Base-by-base conservation (phyloP, 2,113 vertebrate genomes). In the Phoenicopterus ruber region DNA sequence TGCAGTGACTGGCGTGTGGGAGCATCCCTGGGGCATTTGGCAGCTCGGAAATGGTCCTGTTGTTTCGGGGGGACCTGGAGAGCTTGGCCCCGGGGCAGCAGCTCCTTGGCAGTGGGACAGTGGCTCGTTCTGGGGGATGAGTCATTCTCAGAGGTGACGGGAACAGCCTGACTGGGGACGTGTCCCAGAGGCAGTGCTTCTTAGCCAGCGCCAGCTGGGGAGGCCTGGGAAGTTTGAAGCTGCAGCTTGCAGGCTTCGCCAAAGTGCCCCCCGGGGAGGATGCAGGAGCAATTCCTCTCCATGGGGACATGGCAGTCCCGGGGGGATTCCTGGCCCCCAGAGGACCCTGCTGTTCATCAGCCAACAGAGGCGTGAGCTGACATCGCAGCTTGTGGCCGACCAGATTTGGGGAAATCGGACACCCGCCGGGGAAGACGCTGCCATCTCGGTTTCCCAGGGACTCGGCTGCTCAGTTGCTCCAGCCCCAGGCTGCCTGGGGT, bases 401-500 rank as follows among this genome's bases (percentile, higher is more conserved):
- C 47, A 70, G 24, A 52, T 93, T 31, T 74, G 52, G 67, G 76
- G 47, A 71, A 89, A 54, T 63, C 1, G 9, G 44, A 67, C 36
- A 69, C 52, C 11, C 1, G 0, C 29, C 5, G 9, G 80, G 42
- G 74, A 94, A 90, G 40, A 17, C 1, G 17, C 83, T 92, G 86
- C 76, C 7, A 1, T 89, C 83, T 91, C 6, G 18, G 66, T 96
- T 97, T 97, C 91, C 96, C 95, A 93, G 94, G 47, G 69, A n/a
- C 59, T 92, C 10, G 17, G 71, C 92, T 94, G 95, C 87, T 80
- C 4, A 0, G 65, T 65, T 95, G 91, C 89, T 77, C 78, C 47
- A 62, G 50, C 63, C 61, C 31, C 47, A 82, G 70, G 73, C 73
- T 88, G 71, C 86, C 14, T 12, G 25, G 66, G 32, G 6, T 87